Percentiles rank a stretch among this genome's conserved stretches.
Conservation (phyloP, 2,797 vertebrate genomes). For the Philypnodon macrostomus region DNA sequence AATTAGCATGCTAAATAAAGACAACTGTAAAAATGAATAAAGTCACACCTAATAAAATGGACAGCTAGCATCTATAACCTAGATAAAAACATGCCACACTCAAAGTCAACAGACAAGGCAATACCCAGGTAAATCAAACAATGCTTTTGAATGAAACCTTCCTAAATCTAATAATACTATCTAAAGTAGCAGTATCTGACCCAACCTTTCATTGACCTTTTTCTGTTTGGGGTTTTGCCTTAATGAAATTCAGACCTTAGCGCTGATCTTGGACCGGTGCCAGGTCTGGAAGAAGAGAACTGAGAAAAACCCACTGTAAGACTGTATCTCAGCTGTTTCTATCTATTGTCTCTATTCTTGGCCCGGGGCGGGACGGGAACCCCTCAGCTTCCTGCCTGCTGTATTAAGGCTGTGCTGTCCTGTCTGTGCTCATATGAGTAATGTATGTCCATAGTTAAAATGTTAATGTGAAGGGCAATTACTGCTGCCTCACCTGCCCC, state of each 20-base stretch:
- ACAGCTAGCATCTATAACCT: no score
- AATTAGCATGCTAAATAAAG: no score
- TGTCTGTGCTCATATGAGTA: slow-evolving; percentile 26
- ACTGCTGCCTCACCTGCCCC: slow-evolving; percentile 40
- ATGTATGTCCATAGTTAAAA: slow-evolving; percentile 20
- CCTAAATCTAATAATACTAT: no score
- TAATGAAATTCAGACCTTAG: slow-evolving; percentile 23
- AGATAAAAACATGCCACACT: no score
- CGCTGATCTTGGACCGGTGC: slow-evolving; percentile 6
- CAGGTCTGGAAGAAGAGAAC: no score
- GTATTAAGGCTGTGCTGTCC: slow-evolving; percentile 30
- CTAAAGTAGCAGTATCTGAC: no score
- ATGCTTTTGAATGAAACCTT: no score
- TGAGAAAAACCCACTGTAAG: slow-evolving; percentile 18
- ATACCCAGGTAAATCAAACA: no score
- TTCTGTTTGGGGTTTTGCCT: slow-evolving; percentile 14
- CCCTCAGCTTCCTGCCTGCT: slow-evolving; percentile 32
- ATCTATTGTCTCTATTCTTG: slow-evolving; percentile 37
- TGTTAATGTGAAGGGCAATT: slow-evolving; percentile 48
- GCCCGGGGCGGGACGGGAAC: slow-evolving; percentile 35
- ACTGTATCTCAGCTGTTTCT: slow-evolving; percentile 26
- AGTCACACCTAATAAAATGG: no score
- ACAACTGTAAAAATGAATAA: no score
- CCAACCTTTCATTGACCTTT: slow-evolving; percentile 28
- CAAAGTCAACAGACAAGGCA: no score